Percentiles rank a stretch among this genome's conserved stretches.
phyloP scores from a whole-genome alignment of 1,140 invertebrate species.

The Panagrolaimus sp. region DNA sequence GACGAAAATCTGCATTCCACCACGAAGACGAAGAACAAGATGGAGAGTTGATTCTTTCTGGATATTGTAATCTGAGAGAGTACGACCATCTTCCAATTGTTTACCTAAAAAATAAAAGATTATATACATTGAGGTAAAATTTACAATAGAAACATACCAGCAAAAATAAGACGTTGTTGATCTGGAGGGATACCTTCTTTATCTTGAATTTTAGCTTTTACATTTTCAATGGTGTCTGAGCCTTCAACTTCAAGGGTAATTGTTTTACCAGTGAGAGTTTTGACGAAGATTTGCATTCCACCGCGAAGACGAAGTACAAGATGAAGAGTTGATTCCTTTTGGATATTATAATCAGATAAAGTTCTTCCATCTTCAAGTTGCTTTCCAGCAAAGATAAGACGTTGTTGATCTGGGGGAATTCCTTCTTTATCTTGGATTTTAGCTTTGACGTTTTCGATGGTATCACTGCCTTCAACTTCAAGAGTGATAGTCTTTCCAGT shows the following conservation, averaged over 20 bases:
- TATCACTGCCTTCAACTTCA: conserved; percentile 69
- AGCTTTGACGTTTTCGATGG: conserved; percentile 88
- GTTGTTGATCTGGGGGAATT: conserved; percentile 63
- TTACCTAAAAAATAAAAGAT: not conserved
- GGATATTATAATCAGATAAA: conserved; percentile 85
- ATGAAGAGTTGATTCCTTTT: conserved; percentile 71
- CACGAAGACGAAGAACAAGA: conserved; percentile 67
- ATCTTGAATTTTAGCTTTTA: conserved; percentile 65
- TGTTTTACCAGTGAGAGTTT: conserved; percentile 63
- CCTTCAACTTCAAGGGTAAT: conserved; percentile 62
- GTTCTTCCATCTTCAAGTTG: conserved; percentile 88
- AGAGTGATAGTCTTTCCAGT: conserved; percentile 64
- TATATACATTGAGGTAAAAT: too few relatives aligned
- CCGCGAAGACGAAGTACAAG: conserved; percentile 64
- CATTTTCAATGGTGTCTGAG: conserved; percentile 64
- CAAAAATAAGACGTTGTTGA: conserved; percentile 64
- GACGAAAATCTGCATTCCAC: conserved; percentile 70
- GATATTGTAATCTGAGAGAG: conserved; percentile 70
- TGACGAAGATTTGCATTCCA: conserved; percentile 62
- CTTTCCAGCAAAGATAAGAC: conserved; percentile 67
- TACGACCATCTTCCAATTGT: conserved; percentile 63
- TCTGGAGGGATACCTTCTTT: conserved; percentile 65
- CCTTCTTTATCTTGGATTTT: conserved; percentile 74
- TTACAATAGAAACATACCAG: conserved; percentile 53
- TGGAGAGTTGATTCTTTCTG: conserved; percentile 69